phyloP scores from a whole-genome alignment of 2,113 vertebrate species.

The Jaculus jaculus region DNA sequence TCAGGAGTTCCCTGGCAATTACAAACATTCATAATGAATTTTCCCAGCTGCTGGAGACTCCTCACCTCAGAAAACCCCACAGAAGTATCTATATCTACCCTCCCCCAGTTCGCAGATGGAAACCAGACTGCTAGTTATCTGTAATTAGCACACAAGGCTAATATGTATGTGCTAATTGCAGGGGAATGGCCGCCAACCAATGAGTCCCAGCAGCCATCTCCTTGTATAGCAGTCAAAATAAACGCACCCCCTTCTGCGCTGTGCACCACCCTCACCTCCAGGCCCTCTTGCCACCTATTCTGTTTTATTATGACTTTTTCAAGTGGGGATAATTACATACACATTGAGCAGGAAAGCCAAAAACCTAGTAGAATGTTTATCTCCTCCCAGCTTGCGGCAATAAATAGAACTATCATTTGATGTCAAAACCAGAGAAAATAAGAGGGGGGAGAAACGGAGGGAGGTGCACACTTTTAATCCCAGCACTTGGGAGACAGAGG shows the following conservation, averaged over 20 bases:
- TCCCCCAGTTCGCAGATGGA: neutral
- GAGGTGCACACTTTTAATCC: too few relatives aligned
- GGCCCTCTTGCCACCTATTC: neutral
- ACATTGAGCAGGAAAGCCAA: too few relatives aligned
- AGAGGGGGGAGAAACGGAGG: neutral
- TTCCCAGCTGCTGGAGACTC: neutral
- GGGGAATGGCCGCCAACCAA: neutral
- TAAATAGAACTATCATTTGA: too few relatives aligned
- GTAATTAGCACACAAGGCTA: conserved; percentile 72
- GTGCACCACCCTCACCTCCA: neutral
- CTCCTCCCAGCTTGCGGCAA: neutral
- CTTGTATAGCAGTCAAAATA: conserved; percentile 37
- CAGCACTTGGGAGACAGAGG: too few relatives aligned
- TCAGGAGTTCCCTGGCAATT: neutral
- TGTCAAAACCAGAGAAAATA: too few relatives aligned
- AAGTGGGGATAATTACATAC: neutral
- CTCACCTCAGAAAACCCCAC: neutral
- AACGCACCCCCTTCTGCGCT: neutral
- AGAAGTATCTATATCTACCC: neutral
- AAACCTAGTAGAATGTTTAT: neutral
- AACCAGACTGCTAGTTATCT: conserved; percentile 56
- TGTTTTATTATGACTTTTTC: neutral
- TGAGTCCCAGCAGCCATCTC: neutral
- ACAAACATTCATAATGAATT: neutral
- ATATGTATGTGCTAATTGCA: conserved; percentile 68